Conservation (phyloP, 2,113 vertebrate species). For the Lycocorax pyrrhopterus region DNA sequence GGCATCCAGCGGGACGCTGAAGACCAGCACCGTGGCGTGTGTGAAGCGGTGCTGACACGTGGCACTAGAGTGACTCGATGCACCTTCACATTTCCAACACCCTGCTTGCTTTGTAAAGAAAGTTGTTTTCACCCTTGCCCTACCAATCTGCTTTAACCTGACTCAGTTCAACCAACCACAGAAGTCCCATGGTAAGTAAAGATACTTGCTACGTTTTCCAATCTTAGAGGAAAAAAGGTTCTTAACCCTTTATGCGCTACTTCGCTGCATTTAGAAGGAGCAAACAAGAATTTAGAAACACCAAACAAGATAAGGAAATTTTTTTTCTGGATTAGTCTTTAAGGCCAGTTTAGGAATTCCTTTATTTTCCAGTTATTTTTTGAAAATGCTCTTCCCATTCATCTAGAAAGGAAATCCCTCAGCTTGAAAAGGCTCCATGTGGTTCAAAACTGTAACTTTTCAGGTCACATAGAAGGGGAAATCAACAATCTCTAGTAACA, state of each 20-base stretch:
- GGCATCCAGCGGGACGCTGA: fast-evolving
- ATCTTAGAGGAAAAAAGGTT: background rate
- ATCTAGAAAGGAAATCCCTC: background rate
- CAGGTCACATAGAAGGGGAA: background rate
- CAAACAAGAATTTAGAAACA: too few relatives aligned
- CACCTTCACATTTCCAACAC: background rate
- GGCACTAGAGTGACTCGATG: background rate
- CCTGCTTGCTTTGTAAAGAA: background rate
- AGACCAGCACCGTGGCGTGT: fast-evolving
- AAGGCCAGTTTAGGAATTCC: background rate
- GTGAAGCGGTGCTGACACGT: background rate
- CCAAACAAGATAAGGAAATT: background rate
- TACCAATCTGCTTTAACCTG: background rate
- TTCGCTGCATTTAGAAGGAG: background rate
- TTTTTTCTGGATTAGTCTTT: background rate
- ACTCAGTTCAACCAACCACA: background rate
- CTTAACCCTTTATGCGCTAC: background rate
- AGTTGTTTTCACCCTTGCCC: background rate
- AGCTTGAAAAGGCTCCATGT: background rate
- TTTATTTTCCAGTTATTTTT: background rate
- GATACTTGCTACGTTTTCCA: background rate
- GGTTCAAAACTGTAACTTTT: background rate
- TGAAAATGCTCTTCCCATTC: background rate
- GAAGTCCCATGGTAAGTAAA: background rate
- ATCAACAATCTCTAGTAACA: background rate